Evolutionary conservation across 2,888 invertebrate species (phyloP).

Genomic region (Synergus gifuensis): DNA sequence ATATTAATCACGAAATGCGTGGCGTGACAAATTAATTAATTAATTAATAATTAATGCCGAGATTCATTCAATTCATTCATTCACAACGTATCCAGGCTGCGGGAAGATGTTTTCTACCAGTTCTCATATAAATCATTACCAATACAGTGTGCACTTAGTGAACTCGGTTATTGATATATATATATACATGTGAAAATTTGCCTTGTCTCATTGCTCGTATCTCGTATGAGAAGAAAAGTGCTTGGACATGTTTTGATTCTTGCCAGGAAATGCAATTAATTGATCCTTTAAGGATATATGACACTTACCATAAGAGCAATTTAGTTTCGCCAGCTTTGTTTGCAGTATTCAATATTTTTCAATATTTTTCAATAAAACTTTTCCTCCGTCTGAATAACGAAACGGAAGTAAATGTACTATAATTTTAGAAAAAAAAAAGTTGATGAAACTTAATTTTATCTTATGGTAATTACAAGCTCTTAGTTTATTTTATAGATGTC

Average conservation of each 20-base stretch:
- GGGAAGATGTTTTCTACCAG: conserved; percentile 45
- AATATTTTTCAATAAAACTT: no score
- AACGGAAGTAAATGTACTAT: no score
- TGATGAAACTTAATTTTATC: no score
- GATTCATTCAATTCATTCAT: not conserved
- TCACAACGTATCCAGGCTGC: conserved; percentile 16
- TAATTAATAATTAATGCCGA: conserved; percentile 35
- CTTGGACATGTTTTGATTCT: not conserved
- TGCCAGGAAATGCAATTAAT: not conserved
- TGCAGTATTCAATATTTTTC: no score
- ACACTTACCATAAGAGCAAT: no score
- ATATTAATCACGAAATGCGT: not conserved
- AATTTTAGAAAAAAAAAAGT: no score
- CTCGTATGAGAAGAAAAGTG: not conserved
- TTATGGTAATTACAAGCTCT: no score
- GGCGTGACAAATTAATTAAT: conserved; percentile 22
- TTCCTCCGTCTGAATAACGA: no score
- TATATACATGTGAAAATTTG: conserved; percentile 17
- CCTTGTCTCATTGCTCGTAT: conserved; percentile 30
- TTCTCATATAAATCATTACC: conserved; percentile 46
- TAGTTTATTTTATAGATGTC: no score
- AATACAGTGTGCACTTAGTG: conserved; percentile 30
- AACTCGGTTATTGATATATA: conserved; percentile 21
- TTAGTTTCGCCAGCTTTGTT: no score
- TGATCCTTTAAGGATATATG: no score